Percentiles rank a stretch among this genome's conserved stretches.
Evolutionary conservation across 2,797 vertebrate genomes (phyloP).

Genomic region (Lithobates pipiens): DNA sequence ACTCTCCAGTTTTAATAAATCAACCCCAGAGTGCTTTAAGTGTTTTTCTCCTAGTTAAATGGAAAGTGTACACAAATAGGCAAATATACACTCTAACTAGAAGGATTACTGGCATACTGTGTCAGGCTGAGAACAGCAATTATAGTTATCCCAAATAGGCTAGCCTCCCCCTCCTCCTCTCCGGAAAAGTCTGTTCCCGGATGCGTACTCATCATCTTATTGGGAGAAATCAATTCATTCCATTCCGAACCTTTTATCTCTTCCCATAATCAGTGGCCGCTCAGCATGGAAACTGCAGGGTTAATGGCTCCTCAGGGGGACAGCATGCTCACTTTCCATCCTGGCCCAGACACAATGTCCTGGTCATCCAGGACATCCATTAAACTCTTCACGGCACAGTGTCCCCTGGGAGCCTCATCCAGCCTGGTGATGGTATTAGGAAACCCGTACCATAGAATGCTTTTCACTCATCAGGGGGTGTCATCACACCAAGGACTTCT

Average conservation of each 20-base stretch:
- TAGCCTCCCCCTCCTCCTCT: background rate
- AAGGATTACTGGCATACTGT: background rate
- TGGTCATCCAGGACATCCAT: background rate
- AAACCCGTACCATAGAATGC: background rate
- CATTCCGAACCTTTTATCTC: slow-evolving; percentile 50
- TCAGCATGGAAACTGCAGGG: slow-evolving; percentile 44
- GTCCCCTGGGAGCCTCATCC: background rate
- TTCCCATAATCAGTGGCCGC: slow-evolving; percentile 44
- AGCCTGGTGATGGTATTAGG: background rate
- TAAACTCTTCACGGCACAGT: slow-evolving; percentile 3
- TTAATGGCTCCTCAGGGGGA: slow-evolving; percentile 54
- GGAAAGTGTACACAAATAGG: background rate
- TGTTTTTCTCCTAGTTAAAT: background rate
- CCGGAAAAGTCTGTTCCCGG: slow-evolving; percentile 42
- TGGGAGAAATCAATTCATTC: slow-evolving; percentile 56
- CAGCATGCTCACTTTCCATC: background rate
- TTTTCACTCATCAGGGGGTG: background rate
- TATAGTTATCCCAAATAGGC: background rate
- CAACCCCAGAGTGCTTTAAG: no score
- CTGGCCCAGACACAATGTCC: background rate
- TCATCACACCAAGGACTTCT: background rate
- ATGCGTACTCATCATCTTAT: slow-evolving; percentile 41
- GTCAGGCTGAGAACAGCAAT: background rate
- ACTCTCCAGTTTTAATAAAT: no score
- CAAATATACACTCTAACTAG: background rate